phyloP scores from a whole-genome alignment of 2,797 vertebrate species.

The Eurystomus glaucurus region DNA sequence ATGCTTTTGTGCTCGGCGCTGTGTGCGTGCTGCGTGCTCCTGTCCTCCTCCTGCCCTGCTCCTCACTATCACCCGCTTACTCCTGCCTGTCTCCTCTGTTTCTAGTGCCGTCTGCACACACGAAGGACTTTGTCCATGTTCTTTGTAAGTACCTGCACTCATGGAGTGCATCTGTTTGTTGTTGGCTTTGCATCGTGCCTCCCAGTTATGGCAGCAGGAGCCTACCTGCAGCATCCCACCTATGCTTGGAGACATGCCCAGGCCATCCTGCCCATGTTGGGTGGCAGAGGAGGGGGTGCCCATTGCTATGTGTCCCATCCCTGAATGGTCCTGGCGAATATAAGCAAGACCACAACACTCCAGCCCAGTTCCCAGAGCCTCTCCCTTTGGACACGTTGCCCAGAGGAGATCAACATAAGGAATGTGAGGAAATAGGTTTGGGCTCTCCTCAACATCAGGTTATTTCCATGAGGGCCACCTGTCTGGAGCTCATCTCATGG shows the following conservation, averaged over 20 bases:
- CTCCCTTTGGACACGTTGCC: accelerated
- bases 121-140: slow-evolving; percentile 97
- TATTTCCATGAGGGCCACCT: neutral
- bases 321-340: accelerated
- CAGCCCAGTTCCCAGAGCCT: neutral
- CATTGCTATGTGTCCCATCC: neutral
- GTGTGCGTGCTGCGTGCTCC: neutral
- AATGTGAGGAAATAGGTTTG: neutral
- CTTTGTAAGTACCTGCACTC: slow-evolving; percentile 91
- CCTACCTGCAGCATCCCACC: neutral
- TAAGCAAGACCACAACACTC: neutral
- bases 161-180: accelerated
- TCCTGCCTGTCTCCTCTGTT: slow-evolving; percentile 74
- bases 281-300: neutral
- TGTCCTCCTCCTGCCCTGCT: neutral
- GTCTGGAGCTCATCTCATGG: neutral
- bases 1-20: neutral
- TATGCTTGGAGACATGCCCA: accelerated
- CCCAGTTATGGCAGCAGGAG: neutral
- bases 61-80: slow-evolving; percentile 13
- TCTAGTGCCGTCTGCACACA: slow-evolving; percentile 93
- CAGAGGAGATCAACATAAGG: neutral
- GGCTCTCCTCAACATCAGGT: neutral
- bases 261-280: accelerated
- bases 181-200: neutral